phyloP scores from a whole-genome alignment of 2,113 vertebrate genomes.

The Crotalus tigris region DNA sequence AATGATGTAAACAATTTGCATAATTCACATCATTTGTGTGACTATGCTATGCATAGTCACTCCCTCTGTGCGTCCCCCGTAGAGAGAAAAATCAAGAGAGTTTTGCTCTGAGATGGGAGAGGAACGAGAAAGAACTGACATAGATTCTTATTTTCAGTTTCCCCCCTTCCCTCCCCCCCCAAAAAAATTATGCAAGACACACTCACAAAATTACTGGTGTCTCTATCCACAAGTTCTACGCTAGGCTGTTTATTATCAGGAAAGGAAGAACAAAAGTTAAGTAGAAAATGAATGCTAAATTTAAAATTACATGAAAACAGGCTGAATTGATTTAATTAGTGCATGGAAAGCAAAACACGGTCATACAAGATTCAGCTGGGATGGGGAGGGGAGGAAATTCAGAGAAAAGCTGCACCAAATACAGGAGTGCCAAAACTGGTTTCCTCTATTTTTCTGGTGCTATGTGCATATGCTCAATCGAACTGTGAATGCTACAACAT shows the following conservation, averaged over 20 bases:
- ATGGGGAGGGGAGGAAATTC: conserved; percentile 40
- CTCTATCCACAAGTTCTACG: conserved; percentile 73
- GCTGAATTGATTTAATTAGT: conserved; percentile 81
- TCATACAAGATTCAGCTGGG: conserved; percentile 64
- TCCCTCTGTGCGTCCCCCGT: background rate
- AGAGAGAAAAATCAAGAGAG: background rate
- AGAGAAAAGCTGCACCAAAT: conserved; percentile 46
- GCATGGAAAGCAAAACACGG: conserved; percentile 70
- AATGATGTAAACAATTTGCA: background rate
- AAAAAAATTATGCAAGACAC: conserved; percentile 65
- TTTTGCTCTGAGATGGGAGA: background rate
- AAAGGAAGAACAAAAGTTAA: conserved; percentile 80
- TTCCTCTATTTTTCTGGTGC: background rate
- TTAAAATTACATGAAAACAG: conserved; percentile 79
- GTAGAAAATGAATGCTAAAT: conserved; percentile 83
- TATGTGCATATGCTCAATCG: background rate
- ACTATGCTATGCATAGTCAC: background rate
- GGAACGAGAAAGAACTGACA: background rate
- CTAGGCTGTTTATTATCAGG: conserved; percentile 79
- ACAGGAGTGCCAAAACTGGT: conserved; percentile 41
- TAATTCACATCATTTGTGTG: background rate
- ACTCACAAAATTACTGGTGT: conserved; percentile 72
- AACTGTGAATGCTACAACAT: conserved; percentile 58
- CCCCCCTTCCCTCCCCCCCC: too few relatives aligned
- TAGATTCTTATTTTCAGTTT: conserved; percentile 56